Percentiles rank a stretch among this genome's conserved stretches.
phyloP scores from a whole-genome alignment of 2,113 vertebrate species.

The Danionella cerebrum region DNA sequence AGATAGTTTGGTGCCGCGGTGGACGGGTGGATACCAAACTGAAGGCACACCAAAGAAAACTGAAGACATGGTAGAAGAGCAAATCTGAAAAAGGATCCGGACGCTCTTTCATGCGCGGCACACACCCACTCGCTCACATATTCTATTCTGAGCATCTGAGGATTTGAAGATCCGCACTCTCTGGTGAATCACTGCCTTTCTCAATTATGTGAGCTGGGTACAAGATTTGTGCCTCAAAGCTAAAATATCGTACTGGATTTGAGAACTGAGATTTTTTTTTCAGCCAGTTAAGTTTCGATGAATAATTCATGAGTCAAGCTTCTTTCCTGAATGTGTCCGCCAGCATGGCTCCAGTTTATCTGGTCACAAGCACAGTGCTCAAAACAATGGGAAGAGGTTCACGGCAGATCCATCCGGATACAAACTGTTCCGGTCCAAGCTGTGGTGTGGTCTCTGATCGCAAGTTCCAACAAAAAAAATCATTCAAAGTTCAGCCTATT shows the following conservation, averaged over 20 bases:
- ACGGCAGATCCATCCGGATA: too few species aligned
- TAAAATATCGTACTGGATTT: slow-evolving; percentile 7
- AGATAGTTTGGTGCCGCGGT: background rate
- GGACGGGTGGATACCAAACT: background rate
- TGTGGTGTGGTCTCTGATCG: too few species aligned
- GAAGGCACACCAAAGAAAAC: background rate
- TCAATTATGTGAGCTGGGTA: slow-evolving; percentile 4
- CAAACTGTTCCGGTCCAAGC: too few species aligned
- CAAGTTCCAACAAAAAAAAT: too few species aligned
- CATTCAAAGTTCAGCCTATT: too few species aligned
- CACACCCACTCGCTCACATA: background rate
- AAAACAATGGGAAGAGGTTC: background rate
- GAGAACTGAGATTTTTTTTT: background rate
- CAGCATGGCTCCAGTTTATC: background rate
- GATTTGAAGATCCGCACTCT: background rate
- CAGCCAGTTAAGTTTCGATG: slow-evolving; percentile 6
- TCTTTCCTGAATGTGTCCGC: background rate
- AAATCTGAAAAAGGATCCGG: background rate
- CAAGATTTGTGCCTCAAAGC: slow-evolving; percentile 7
- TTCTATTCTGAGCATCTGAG: slow-evolving; percentile 10
- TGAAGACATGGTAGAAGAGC: background rate
- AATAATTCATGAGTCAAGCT: slow-evolving; percentile 18
- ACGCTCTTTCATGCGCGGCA: background rate
- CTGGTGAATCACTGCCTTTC: slow-evolving; percentile 11
- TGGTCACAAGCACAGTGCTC: background rate